Base-by-base conservation (phyloP, 2,797 vertebrate genomes). In the Lutjanus campechanus region DNA sequence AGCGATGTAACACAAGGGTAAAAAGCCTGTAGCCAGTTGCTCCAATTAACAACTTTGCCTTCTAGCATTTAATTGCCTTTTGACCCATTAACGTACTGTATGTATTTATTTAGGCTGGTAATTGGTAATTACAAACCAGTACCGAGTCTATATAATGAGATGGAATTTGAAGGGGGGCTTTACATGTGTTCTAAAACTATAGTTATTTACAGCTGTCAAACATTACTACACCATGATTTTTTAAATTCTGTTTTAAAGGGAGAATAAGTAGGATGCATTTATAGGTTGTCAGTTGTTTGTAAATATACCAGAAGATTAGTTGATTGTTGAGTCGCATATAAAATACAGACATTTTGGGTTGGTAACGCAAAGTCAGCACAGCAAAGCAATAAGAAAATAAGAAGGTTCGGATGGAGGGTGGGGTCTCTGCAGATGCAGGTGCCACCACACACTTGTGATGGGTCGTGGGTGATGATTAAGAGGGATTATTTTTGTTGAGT, bases 1-100 rank as follows among this genome's bases (percentile, higher is more conserved):
- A 79, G 69, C 86, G 53, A 81, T 86, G 70, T 71, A 68, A 68
- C 49, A 75, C 12, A 40, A 46, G 46, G 16, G 51, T 69, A 50
- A 77, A 79, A 20, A 60, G 63, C 63, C 44, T 56, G 50, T 56
- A 65, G 65, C 54, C 44, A 46, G 65, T 65, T 77, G 20, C 64
- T 53, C 72, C 53, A 82, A 36, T 89, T 76, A 78, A 10, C 41
- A 71, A 56, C 65, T 70, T 65, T 75, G 22, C 12, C 20, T 16
- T n/a, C 74, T 51, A 70, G 60, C n/a, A 29, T 20, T 12, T 1
- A 63, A 47, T 47, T 25, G 10, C 20, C n/a, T 73, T 79, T 66
- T 61, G 25, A 73, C 65, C 2, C 29, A 36, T 72, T 53, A 25
- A 55, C 29, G 16, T 61, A 36, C 29, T 36, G 29, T 0, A 43